Base-by-base conservation (phyloP, 2,113 vertebrate species). In the Ophthalmolycus amberensis region DNA sequence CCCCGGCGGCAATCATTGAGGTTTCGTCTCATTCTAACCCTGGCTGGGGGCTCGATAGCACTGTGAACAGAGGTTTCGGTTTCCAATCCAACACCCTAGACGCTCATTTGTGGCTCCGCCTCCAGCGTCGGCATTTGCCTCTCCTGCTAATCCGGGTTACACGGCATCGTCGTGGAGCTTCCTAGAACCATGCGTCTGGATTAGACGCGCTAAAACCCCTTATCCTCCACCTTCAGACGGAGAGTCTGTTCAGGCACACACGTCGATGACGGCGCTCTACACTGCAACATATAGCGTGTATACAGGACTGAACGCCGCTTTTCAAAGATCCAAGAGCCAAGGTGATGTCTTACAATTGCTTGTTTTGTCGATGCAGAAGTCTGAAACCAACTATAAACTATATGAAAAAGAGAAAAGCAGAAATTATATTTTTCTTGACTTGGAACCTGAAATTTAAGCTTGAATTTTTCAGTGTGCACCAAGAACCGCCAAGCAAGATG, bases 121-220 rank as follows among this genome's bases (percentile, higher is more conserved):
- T 71, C 60, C 38, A 29, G 56, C 52, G 34, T 32, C 62, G 9
- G 10, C 22, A 0, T 70, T 52, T 6, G 15, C 77, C 75, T 29
- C 37, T 40, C 6, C 34, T 59, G 62, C 32, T 87, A 89, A 91
- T 89, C 85, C 84, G 64, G 80, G 82, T 84, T 90, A 44, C 27
- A 22, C 0, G 37, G 72, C 32, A 1, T 56, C 32, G 22, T 65
- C 64, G 32, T 22, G 6, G 42, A 81, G 42, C 74, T 73, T 75
- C 66, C 48, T 22, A 72, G 42, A 87, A 59, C 84, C 85, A 52
- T 52, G 46, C 42, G 7, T 72, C 22, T 34, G 64, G 80, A 89
- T 92, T 90, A 91, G 42, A 86, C 40, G 3, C 52, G 25, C 70
- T 67, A 77, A 92, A 86, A 54, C 81, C 64, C 65, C 78, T 89